Evolutionary conservation across 2,113 vertebrate species (phyloP).

Genomic region (Leuciscus idus): DNA sequence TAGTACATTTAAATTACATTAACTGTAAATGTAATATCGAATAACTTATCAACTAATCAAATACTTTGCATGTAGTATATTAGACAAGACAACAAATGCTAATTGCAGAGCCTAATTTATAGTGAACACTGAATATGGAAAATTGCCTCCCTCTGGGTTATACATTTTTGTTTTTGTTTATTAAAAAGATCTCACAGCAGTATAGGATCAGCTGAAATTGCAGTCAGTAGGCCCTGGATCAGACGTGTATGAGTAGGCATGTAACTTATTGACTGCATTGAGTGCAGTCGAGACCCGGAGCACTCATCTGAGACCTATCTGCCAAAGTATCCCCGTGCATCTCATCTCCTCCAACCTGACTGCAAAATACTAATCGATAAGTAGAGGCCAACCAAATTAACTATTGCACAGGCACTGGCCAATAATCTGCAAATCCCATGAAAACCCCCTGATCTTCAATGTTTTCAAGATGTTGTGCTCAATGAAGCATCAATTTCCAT

Average conservation of each 20-base stretch:
- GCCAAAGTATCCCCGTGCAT: neutral
- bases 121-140: neutral
- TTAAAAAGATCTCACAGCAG: neutral
- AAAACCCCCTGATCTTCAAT: neutral
- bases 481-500: neutral
- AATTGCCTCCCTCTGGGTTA: neutral
- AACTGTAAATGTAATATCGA: neutral
- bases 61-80: neutral
- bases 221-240: neutral
- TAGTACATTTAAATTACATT: neutral
- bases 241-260: neutral
- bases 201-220: neutral
- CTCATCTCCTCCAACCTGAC: constrained; percentile 2
- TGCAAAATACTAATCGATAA: constrained; percentile 24
- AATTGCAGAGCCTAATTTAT: neutral
- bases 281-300: neutral
- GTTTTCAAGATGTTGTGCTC: neutral
- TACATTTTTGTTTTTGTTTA: neutral
- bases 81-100: neutral
- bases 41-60: neutral
- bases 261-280: neutral
- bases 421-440: constrained; percentile 7
- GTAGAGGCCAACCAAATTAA: constrained; percentile 24
- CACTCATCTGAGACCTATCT: constrained; percentile 11
- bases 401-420: neutral